Conservation (phyloP, 2,113 vertebrate genomes). For the Gymnobelideus leadbeateri region DNA sequence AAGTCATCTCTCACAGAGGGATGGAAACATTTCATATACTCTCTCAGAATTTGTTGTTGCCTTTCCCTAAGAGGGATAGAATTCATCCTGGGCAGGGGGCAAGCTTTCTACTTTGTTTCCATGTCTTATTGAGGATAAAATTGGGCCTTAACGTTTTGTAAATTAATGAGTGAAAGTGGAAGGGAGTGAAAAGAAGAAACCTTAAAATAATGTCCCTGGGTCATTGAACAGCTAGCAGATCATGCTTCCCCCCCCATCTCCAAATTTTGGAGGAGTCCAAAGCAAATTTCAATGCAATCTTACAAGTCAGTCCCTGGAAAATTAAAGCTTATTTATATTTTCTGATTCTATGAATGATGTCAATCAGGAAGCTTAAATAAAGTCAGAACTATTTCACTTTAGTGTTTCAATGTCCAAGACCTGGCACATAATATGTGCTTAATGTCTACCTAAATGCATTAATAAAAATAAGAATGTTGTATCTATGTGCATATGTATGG, state of each 20-base stretch:
- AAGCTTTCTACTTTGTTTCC: background rate
- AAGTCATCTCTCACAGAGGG: constrained; percentile 20
- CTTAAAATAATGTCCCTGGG: background rate
- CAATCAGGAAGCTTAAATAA: background rate
- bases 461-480: background rate
- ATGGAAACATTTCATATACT: background rate
- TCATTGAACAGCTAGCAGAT: background rate
- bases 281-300: background rate
- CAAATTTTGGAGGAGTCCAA: background rate
- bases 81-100: background rate
- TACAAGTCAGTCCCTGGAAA: background rate
- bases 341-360: background rate
- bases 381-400: background rate
- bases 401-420: background rate
- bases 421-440: too few relatives aligned
- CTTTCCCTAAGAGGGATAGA: background rate
- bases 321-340: background rate
- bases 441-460: background rate
- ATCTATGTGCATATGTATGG: background rate
- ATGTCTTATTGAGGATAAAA: background rate
- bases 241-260: background rate
- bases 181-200: background rate
- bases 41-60: constrained; percentile 20
- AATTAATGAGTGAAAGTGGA: background rate
- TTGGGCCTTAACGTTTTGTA: background rate